Evolutionary conservation across 2,888 invertebrate species (phyloP).

Genomic region (Himalopsyche kuldschensis): DNA sequence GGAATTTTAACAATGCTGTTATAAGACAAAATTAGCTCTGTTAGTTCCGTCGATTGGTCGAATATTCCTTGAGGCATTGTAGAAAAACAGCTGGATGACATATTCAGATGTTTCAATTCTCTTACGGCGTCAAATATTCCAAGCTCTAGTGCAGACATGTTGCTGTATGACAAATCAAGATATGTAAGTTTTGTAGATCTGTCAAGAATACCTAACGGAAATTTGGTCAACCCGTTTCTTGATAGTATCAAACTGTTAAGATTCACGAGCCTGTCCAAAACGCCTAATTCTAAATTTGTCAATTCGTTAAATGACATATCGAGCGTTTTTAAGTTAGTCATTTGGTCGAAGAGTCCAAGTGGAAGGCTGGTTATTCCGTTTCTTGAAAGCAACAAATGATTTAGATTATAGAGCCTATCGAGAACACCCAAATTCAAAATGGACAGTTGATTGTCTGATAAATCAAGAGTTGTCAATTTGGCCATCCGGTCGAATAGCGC

Average conservation of each 20-base stretch:
- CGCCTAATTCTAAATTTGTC: constrained; percentile 8
- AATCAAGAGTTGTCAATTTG: too few species aligned
- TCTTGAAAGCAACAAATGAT: too few species aligned
- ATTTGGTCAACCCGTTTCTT: constrained; percentile 7
- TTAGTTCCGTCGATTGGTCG: constrained; percentile 11
- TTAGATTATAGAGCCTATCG: too few species aligned
- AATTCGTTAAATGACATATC: constrained; percentile 31
- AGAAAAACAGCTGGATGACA: constrained; percentile 16
- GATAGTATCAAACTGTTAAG: constrained; percentile 5
- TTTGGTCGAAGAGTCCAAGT: constrained; percentile 23
- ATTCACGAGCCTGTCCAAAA: constrained; percentile 10
- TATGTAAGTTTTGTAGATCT: not conserved
- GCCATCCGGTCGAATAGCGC: too few species aligned
- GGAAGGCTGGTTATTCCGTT: not conserved
- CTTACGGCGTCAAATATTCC: constrained; percentile 28
- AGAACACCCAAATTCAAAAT: too few species aligned
- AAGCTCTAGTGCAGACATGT: constrained; percentile 8
- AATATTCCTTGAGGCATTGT: constrained; percentile 31
- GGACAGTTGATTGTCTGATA: too few species aligned
- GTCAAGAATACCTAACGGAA: constrained; percentile 27
- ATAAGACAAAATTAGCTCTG: constrained; percentile 18
- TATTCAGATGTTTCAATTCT: constrained; percentile 7
- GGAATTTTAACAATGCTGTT: constrained; percentile 24
- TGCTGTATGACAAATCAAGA: constrained; percentile 24
- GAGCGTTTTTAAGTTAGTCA: constrained; percentile 12